These are phyloP conservation scores for Streptopelia turtur DNA, from an alignment of 2,797 vertebrate genomes.

Conservation along the genomic window DNA sequence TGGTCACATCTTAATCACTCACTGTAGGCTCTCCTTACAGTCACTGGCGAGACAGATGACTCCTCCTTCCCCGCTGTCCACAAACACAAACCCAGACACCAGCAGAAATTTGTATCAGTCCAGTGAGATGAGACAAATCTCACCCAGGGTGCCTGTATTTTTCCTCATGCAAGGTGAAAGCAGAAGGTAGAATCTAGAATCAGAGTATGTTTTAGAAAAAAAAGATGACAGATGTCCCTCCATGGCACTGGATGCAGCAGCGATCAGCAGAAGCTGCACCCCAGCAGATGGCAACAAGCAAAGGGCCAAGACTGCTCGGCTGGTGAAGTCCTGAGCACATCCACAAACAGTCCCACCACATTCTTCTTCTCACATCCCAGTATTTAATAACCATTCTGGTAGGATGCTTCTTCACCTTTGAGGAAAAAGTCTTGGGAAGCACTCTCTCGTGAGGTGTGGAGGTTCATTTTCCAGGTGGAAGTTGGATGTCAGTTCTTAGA, in stretches of 20 bases:
- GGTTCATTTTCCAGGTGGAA: neutral
- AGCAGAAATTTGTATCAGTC: neutral
- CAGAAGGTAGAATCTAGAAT: neutral
- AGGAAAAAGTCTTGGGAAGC: neutral
- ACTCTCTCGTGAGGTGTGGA: neutral
- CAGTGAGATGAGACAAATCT: neutral
- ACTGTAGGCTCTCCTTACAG: neutral
- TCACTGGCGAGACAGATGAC: neutral
- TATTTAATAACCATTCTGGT: neutral
- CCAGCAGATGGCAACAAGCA: neutral
- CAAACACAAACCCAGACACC: neutral
- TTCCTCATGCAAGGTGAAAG: neutral
- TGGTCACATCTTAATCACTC: conserved; percentile 22
- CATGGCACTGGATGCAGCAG: neutral
- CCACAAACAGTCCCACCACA: neutral
- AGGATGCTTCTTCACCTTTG: neutral
- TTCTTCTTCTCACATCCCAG: neutral
- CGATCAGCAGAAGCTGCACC: neutral
- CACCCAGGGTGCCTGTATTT: neutral
- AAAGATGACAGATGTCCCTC: neutral
- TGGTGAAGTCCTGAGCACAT: neutral
- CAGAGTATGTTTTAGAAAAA: neutral
- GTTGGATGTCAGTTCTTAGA: neutral
- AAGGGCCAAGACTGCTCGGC: neutral
- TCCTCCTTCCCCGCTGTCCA: neutral